Evolutionary conservation across 2,797 vertebrate genomes (phyloP).

Genomic region (Leptatherina wallacei): DNA sequence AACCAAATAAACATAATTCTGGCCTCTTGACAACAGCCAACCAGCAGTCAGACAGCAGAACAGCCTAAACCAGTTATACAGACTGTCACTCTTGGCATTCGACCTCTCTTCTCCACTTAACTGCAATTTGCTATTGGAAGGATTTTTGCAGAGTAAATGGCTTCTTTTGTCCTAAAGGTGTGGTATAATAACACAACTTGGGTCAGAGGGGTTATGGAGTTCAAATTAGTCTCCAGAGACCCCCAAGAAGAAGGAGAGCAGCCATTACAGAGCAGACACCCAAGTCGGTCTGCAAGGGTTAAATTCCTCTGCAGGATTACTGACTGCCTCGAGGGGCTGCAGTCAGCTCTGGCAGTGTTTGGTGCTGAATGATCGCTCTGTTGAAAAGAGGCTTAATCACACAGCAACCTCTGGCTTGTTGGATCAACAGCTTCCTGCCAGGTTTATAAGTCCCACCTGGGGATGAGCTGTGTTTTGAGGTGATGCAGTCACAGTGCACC

Average conservation of each 20-base stretch:
- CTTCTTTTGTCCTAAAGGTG: slow-evolving; percentile 52
- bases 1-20: slow-evolving; percentile 48
- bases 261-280: slow-evolving; percentile 25
- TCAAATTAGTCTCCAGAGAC: slow-evolving; percentile 42
- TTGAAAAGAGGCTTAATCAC: slow-evolving; percentile 84
- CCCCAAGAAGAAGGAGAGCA: slow-evolving; percentile 13
- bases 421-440: slow-evolving; percentile 78
- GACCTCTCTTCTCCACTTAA: slow-evolving; percentile 21
- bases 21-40: slow-evolving; percentile 64
- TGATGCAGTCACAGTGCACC: slow-evolving; percentile 63
- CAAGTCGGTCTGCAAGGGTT: slow-evolving; percentile 69
- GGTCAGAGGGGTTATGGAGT: slow-evolving; percentile 40
- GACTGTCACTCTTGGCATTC: slow-evolving; percentile 17
- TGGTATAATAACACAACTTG: slow-evolving; percentile 25
- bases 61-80: slow-evolving; percentile 78
- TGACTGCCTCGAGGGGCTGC: slow-evolving; percentile 71
- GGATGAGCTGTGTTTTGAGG: slow-evolving; percentile 70
- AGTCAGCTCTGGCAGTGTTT: slow-evolving; percentile 71
- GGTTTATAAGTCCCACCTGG: slow-evolving; percentile 73
- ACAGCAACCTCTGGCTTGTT: slow-evolving; percentile 81
- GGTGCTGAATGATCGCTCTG: slow-evolving; percentile 78
- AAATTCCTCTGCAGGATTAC: slow-evolving; percentile 81
- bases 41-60: slow-evolving; percentile 63
- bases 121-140: slow-evolving; percentile 20
- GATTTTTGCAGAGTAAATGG: slow-evolving; percentile 67